phyloP scores from a whole-genome alignment of 2,113 vertebrate species.

The Micromys minutus region DNA sequence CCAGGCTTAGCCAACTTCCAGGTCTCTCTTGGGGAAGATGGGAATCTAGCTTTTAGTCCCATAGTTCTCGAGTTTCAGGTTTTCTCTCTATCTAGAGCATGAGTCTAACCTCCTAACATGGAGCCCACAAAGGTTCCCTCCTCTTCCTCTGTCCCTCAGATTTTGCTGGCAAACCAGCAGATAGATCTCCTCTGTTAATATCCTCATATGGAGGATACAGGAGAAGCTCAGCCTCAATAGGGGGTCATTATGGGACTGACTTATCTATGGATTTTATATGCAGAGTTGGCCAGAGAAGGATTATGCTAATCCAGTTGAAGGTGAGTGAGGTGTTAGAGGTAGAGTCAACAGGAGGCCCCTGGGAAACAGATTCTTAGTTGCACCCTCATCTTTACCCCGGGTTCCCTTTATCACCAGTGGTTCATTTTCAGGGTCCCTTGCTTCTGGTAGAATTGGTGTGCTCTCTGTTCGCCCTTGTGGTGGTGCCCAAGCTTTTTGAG shows the following conservation, averaged over 20 bases:
- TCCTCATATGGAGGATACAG: neutral
- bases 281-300: neutral
- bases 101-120: neutral
- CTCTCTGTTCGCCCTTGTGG: neutral
- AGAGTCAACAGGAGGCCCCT: neutral
- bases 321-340: neutral
- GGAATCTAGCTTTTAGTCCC: neutral
- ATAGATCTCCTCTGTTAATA: neutral
- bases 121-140: neutral
- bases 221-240: neutral
- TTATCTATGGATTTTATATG: conserved; percentile 33
- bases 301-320: neutral
- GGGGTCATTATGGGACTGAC: neutral
- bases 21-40: neutral
- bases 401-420: neutral
- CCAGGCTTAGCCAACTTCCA: neutral
- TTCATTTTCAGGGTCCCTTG: neutral
- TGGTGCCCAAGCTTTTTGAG: neutral
- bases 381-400: neutral
- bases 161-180: neutral
- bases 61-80: neutral
- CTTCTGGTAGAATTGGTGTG: neutral
- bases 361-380: neutral
- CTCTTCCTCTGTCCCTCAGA: too few species aligned
- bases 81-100: neutral